These are phyloP conservation scores for Geotrypetes seraphini DNA, from an alignment of 2,797 vertebrate species.

Conservation along the genomic window DNA sequence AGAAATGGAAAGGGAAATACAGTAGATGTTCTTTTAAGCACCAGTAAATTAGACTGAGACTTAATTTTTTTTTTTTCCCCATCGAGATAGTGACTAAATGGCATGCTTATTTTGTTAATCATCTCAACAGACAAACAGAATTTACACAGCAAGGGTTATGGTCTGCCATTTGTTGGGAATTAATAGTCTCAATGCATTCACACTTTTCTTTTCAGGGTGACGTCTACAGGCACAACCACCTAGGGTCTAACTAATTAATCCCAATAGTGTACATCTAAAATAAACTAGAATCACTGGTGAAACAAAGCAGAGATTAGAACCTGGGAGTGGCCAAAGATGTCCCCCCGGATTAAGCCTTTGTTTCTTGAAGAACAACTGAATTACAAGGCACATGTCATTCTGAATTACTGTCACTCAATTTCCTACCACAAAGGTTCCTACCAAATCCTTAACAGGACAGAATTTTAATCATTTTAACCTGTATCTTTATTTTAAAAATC, in stretches of 20 bases:
- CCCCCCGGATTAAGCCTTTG: slow-evolving; percentile 43
- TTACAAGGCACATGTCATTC: slow-evolving; percentile 54
- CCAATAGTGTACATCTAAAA: slow-evolving; percentile 56
- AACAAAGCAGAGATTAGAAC: slow-evolving; percentile 32
- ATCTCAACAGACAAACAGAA: slow-evolving; percentile 38
- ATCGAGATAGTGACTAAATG: slow-evolving; percentile 24
- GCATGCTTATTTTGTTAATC: slow-evolving; percentile 30
- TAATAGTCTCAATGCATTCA: slow-evolving; percentile 53
- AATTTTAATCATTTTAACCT: slow-evolving; percentile 54
- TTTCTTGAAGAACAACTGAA: slow-evolving; percentile 41
- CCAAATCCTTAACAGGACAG: slow-evolving; percentile 34
- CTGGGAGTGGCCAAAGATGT: slow-evolving; percentile 37
- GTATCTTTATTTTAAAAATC: slow-evolving; percentile 33
- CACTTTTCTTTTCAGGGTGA: slow-evolving; percentile 52
- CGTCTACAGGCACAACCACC: slow-evolving; percentile 53
- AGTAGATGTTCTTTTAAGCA: slow-evolving; percentile 39
- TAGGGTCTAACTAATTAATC: slow-evolving; percentile 66
- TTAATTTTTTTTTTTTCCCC: slow-evolving; percentile 32
- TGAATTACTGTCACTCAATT: slow-evolving; percentile 39
- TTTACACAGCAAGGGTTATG: slow-evolving; percentile 42
- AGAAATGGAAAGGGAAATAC: slow-evolving; percentile 34
- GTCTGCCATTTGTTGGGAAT: slow-evolving; percentile 55
- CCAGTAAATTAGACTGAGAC: slow-evolving; percentile 33
- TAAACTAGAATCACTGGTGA: slow-evolving; percentile 35
- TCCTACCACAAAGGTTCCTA: slow-evolving; percentile 43